Percentiles rank a stretch among this genome's conserved stretches.
These are phyloP conservation scores for Caenorhabditis afra DNA, from an alignment of 2,888 invertebrate species.

Conservation along the genomic window DNA sequence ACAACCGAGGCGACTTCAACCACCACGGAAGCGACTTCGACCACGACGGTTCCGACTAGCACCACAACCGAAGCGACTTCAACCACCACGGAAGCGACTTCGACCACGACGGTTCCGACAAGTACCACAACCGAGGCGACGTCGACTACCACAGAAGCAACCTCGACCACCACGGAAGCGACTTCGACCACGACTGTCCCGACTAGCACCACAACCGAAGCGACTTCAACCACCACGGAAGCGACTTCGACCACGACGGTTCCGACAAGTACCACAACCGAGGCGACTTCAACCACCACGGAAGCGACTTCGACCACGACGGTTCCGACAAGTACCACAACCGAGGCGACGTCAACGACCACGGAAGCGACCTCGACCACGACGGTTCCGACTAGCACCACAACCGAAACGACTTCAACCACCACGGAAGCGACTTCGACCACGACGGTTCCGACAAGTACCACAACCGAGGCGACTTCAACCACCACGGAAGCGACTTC, in stretches of 20 bases:
- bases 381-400: slow-evolving; percentile 10
- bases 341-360: slow-evolving; percentile 14
- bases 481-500: slow-evolving; percentile 1
- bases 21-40: slow-evolving; percentile 11
- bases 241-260: slow-evolving; percentile 18
- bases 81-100: slow-evolving; percentile 22
- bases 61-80: slow-evolving; percentile 19
- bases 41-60: slow-evolving; percentile 23
- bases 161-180: slow-evolving; percentile 33
- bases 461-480: slow-evolving; percentile 12
- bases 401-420: slow-evolving; percentile 3
- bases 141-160: slow-evolving; percentile 24
- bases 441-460: slow-evolving; percentile 8
- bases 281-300: slow-evolving; percentile 18
- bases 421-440: slow-evolving; percentile 26
- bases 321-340: slow-evolving; percentile 6
- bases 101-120: slow-evolving; percentile 30
- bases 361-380: slow-evolving; percentile 20
- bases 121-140: slow-evolving; percentile 29
- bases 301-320: slow-evolving; percentile 27
- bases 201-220: slow-evolving; percentile 8
- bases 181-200: not conserved
- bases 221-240: not conserved
- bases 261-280: slow-evolving; percentile 17
- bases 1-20: slow-evolving; percentile 10